A percentile compares a stretch with the other conserved stretches of the same genome.
phyloP scores from a whole-genome alignment of 2,888 invertebrate genomes.

The Tetramorium bicarinatum region DNA sequence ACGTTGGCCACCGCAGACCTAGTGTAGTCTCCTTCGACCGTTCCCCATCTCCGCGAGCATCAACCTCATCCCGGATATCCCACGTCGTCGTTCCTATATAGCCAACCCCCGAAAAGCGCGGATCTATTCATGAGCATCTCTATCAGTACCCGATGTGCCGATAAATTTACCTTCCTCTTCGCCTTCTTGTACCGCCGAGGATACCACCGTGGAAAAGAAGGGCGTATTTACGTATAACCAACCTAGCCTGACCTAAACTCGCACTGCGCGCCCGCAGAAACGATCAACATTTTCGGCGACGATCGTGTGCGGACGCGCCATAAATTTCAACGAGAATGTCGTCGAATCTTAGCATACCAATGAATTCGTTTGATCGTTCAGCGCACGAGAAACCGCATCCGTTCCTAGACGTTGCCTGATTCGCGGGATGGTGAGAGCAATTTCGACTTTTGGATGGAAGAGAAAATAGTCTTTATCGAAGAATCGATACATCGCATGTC shows the following conservation, averaged over 20 bases:
- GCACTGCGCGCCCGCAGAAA: slow-evolving; percentile 24
- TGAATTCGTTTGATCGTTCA: slow-evolving; percentile 79
- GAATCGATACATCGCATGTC: neutral
- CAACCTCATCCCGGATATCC: slow-evolving; percentile 70
- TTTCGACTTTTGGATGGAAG: neutral
- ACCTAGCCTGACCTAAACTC: slow-evolving; percentile 28
- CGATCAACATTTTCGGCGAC: slow-evolving; percentile 35
- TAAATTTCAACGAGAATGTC: slow-evolving; percentile 65
- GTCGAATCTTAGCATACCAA: slow-evolving; percentile 54
- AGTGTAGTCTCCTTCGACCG: slow-evolving; percentile 48
- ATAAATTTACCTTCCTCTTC: slow-evolving; percentile 80
- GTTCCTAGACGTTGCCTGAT: neutral
- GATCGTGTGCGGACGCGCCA: slow-evolving; percentile 53
- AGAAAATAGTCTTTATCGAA: slow-evolving; percentile 14
- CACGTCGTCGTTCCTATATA: slow-evolving; percentile 71
- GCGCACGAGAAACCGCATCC: slow-evolving; percentile 57
- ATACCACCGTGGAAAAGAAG: slow-evolving; percentile 52
- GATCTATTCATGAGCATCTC: slow-evolving; percentile 85
- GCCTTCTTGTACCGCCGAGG: slow-evolving; percentile 59
- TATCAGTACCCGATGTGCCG: slow-evolving; percentile 80
- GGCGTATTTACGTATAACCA: slow-evolving; percentile 64
- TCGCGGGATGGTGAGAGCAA: neutral
- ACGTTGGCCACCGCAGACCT: slow-evolving; percentile 59
- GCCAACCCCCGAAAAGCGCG: slow-evolving; percentile 80
- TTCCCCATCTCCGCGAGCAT: slow-evolving; percentile 48